Base-by-base conservation (phyloP, 2,797 vertebrate genomes). In the Malurus splendens region DNA sequence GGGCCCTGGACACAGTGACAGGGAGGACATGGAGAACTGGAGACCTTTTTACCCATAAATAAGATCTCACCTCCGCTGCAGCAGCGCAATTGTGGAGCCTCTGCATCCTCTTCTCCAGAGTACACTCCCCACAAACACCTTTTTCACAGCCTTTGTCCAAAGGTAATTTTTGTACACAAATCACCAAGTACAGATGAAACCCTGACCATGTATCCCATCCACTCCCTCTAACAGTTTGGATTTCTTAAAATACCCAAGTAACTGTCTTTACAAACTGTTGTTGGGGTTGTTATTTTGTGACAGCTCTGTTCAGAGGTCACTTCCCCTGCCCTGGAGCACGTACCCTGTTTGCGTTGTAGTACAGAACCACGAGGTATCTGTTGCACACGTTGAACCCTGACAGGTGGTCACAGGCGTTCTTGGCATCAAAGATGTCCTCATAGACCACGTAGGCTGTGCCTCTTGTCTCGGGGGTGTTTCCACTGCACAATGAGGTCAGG, bases 311-410 rank as follows among this genome's bases (percentile, higher is more conserved):
- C 23, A 25, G 36, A 52, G 45, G 30, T 24, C 36, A 15, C 51
- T 10, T 6, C 45, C 66, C 28, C 33, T 23, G 2, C 1, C 11
- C 50, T 15, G 25, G 41, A 1, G 19, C 73, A 97, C 99, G 0
- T 97, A 98, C 99, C 97, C 99, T 98, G 98, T 99, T 99, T 52
- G 99, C 98, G 0, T 99, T 99, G 78, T 99, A 99, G 96, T 99
- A 99, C 82, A 99, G 96, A 33, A 99, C 99, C 7, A 99, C 99
- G 7, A 99, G 97, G 96, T 99, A 99, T 96, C 99, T 98, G 97
- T 99, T 99, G 97, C 99, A 99, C 56, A 99, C 99, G 1, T 99
- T 99, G 97, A 99, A 99, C 66, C 99, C 99, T 0, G 99, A 99
- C 30, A 99, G 96, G 87, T 99, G 99, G 95, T 99, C 99, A 33